Evolutionary conservation across 64 coral and sea anemone genomes (phyloP).

Genomic region (Dendronephthya gigantea): DNA sequence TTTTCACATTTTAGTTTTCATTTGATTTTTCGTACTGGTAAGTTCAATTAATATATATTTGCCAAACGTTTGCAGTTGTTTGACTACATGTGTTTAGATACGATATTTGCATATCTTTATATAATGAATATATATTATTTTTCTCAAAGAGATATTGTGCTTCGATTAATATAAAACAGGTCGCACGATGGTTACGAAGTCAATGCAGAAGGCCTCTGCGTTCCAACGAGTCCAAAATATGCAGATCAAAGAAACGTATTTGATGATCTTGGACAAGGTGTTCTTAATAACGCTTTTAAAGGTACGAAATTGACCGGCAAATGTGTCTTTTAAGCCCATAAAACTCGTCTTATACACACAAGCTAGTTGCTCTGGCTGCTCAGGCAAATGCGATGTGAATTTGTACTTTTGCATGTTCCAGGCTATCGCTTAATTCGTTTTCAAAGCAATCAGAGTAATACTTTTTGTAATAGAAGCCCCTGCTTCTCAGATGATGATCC

Average conservation of each 20-base stretch:
- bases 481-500: too few species aligned
- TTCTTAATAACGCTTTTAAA: slow-evolving; percentile 92
- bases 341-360: neutral
- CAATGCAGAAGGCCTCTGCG: slow-evolving; percentile 51
- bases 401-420: too few species aligned
- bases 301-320: slow-evolving; percentile 18
- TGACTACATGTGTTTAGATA: neutral
- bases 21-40: slow-evolving; percentile 99
- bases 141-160: neutral
- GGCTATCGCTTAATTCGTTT: too few species aligned
- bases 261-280: slow-evolving; percentile 81
- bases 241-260: slow-evolving; percentile 78
- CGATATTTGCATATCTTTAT: neutral
- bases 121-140: neutral
- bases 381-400: too few species aligned
- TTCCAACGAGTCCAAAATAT: slow-evolving; percentile 39
- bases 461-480: too few species aligned
- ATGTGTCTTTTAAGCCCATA: neutral
- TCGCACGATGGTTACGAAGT: slow-evolving; percentile 80
- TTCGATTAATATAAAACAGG: slow-evolving; percentile 35
- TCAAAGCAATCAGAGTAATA: too few species aligned
- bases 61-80: neutral
- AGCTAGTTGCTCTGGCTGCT: too few species aligned
- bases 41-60: slow-evolving; percentile 42
- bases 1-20: slow-evolving; percentile 59